Evolutionary conservation across 2,888 invertebrate species (phyloP).

Genomic region (Galerucella nymphaeae): DNA sequence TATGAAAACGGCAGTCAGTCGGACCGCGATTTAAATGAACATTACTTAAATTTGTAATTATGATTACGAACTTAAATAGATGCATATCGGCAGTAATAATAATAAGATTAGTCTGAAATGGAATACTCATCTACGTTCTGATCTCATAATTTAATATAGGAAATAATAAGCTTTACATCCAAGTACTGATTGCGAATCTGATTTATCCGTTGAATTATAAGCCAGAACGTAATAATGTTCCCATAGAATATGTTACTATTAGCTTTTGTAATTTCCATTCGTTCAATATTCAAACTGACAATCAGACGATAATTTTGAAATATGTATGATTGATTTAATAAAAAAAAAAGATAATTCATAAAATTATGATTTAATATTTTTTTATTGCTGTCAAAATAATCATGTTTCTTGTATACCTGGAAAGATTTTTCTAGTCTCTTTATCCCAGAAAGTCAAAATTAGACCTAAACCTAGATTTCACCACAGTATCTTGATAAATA

Average conservation of each 20-base stretch:
- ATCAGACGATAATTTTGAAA: conserved; percentile 15
- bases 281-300: conserved; percentile 23
- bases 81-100: conserved; percentile 19
- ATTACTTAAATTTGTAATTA: not conserved
- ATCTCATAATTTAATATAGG: conserved; percentile 42
- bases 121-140: conserved; percentile 35
- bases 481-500: no score
- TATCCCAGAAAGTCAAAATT: no score
- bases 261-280: conserved; percentile 27
- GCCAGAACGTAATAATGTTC: conserved; percentile 29
- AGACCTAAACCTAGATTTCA: no score
- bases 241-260: conserved; percentile 27
- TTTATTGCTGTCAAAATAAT: not conserved
- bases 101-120: conserved; percentile 39
- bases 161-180: conserved; percentile 41
- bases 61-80: conserved; percentile 17
- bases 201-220: conserved; percentile 33
- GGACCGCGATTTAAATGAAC: not conserved
- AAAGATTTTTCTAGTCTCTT: not conserved
- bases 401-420: not conserved
- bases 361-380: not conserved
- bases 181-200: conserved; percentile 35
- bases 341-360: not conserved
- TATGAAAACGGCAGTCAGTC: no score
- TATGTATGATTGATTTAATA: conserved; percentile 5